Conservation (phyloP, 2,113 vertebrate species). For the Malurus melanocephalus region DNA sequence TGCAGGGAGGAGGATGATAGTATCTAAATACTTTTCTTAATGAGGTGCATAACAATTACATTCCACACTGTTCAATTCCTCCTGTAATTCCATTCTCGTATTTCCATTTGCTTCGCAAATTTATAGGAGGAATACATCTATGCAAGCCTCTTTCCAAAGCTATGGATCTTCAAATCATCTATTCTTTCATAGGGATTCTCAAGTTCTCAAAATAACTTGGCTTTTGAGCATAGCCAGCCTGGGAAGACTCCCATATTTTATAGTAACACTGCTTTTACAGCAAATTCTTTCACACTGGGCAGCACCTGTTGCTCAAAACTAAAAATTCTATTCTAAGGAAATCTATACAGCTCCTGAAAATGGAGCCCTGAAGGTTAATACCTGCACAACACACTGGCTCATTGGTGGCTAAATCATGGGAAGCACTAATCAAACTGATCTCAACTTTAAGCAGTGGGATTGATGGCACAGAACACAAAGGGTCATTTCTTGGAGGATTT, state of each 20-base stretch:
- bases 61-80: not conserved
- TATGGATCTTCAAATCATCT: not conserved
- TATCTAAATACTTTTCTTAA: not conserved
- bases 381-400: not conserved
- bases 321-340: not conserved
- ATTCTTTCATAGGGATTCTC: not conserved
- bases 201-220: not conserved
- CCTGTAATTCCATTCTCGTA: not conserved
- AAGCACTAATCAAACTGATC: not conserved
- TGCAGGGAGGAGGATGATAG: not conserved
- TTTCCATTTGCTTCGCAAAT: not conserved
- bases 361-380: not conserved
- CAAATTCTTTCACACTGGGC: not conserved
- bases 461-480: not conserved
- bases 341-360: not conserved
- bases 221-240: not conserved
- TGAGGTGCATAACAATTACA: not conserved
- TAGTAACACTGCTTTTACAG: not conserved
- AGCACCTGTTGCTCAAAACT: not conserved
- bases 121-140: not conserved
- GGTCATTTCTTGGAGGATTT: not conserved
- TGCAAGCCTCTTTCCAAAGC: not conserved
- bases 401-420: not conserved
- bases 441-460: not conserved
- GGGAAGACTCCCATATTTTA: not conserved